These are phyloP conservation scores for Crenichthys baileyi DNA, from an alignment of 2,797 vertebrate genomes.

Conservation along the genomic window DNA sequence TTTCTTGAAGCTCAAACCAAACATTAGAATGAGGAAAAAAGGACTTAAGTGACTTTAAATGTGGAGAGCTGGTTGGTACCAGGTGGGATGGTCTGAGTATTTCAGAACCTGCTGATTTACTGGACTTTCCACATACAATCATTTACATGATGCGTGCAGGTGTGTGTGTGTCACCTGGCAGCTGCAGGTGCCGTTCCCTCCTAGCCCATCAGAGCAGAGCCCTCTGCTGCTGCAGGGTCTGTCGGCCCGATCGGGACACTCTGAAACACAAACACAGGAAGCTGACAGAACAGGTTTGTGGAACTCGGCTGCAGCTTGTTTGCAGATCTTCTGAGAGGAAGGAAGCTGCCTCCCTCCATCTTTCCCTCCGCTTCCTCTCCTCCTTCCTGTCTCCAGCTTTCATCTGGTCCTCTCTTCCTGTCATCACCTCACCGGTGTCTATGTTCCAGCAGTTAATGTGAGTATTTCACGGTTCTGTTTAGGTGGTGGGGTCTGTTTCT, in stretches of 20 bases:
- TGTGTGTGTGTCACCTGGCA: slow-evolving; percentile 81
- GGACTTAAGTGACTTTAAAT: no score
- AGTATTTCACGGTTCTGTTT: not conserved
- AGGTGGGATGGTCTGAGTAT: no score
- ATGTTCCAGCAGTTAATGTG: no score
- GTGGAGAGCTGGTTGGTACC: no score
- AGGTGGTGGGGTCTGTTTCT: not conserved
- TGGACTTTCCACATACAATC: no score
- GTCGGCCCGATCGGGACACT: slow-evolving; percentile 85
- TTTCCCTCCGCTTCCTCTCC: slow-evolving; percentile 10
- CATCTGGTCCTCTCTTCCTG: not conserved
- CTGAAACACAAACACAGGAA: slow-evolving; percentile 68
- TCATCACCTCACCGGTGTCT: not conserved
- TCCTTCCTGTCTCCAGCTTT: not conserved
- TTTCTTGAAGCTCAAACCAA: no score
- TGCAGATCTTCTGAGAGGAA: slow-evolving; percentile 9
- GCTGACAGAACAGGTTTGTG: not conserved
- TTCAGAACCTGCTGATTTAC: no score
- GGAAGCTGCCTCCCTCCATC: slow-evolving; percentile 12
- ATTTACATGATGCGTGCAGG: not conserved
- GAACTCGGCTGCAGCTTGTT: not conserved
- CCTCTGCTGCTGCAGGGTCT: slow-evolving; percentile 84
- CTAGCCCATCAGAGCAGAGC: slow-evolving; percentile 84
- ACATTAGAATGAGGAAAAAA: no score
- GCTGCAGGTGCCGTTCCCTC: slow-evolving; percentile 87